Conservation (phyloP, 2,113 vertebrate genomes). For the Pantherophis guttatus region DNA sequence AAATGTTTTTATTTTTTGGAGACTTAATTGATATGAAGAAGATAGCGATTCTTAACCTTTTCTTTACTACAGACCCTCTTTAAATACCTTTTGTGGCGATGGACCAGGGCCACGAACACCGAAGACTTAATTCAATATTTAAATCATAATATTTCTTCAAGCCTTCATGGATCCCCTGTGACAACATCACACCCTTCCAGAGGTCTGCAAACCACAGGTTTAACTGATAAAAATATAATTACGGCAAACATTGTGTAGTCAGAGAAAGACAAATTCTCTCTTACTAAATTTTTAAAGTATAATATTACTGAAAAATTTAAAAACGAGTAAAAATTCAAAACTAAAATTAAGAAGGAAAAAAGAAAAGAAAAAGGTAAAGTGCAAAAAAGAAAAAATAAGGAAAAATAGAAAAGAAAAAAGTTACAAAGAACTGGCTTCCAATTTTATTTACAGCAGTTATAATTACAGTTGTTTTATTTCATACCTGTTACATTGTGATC, state of each 20-base stretch:
- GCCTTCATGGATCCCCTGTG: neutral
- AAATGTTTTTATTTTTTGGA: neutral
- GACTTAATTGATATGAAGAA: neutral
- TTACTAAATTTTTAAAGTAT: neutral
- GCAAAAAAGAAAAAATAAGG: neutral
- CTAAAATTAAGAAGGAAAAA: neutral
- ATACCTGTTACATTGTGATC: neutral
- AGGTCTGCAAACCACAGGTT: no score
- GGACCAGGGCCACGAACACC: no score
- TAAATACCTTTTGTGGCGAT: neutral
- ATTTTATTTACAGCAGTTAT: neutral
- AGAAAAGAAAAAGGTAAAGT: neutral
- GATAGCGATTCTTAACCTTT: no score
- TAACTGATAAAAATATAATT: neutral
- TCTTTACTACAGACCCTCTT: no score
- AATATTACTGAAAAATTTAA: neutral
- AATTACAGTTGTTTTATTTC: neutral
- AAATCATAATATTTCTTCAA: neutral
- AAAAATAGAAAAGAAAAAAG: neutral
- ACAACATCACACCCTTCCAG: no score
- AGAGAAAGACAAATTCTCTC: neutral
- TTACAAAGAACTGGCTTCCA: neutral
- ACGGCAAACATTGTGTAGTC: neutral
- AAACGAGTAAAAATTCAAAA: neutral
- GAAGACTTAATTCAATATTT: neutral